These are phyloP conservation scores for Sebastes oblongus DNA, from an alignment of 2,797 vertebrate species.

Conservation along the genomic window DNA sequence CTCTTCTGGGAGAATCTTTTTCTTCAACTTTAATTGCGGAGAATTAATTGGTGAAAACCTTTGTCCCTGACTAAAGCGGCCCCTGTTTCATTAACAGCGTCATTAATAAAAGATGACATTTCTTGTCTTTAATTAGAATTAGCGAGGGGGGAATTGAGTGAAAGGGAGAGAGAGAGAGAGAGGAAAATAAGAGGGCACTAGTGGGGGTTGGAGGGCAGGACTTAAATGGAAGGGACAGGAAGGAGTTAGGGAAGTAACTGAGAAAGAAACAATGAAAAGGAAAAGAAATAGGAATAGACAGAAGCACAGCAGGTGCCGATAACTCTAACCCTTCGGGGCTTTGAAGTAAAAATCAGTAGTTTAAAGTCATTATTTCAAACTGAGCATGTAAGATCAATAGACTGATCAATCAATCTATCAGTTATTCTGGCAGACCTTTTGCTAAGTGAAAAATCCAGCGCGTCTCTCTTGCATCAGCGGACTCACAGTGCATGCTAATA, in stretches of 20 bases:
- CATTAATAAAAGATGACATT: constrained; percentile 79
- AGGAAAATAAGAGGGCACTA: background rate
- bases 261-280: background rate
- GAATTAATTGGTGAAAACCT: constrained; percentile 75
- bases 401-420: background rate
- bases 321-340: background rate
- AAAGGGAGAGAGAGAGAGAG: background rate
- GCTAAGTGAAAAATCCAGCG: constrained; percentile 6
- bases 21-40: constrained; percentile 55
- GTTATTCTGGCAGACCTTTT: background rate
- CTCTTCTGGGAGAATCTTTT: constrained; percentile 30
- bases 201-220: background rate
- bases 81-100: constrained; percentile 71
- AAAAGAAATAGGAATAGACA: background rate
- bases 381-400: background rate
- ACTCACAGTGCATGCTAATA: background rate
- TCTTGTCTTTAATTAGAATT: constrained; percentile 74
- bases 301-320: background rate
- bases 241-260: background rate
- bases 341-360: background rate
- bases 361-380: constrained; percentile 5
- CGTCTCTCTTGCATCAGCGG: background rate
- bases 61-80: constrained; percentile 65
- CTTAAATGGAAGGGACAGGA: background rate
- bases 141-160: constrained; percentile 40